A percentile compares a stretch with the other conserved stretches of the same genome.
phyloP scores from a whole-genome alignment of 1,140 invertebrate species.

The Bombyx mori region DNA sequence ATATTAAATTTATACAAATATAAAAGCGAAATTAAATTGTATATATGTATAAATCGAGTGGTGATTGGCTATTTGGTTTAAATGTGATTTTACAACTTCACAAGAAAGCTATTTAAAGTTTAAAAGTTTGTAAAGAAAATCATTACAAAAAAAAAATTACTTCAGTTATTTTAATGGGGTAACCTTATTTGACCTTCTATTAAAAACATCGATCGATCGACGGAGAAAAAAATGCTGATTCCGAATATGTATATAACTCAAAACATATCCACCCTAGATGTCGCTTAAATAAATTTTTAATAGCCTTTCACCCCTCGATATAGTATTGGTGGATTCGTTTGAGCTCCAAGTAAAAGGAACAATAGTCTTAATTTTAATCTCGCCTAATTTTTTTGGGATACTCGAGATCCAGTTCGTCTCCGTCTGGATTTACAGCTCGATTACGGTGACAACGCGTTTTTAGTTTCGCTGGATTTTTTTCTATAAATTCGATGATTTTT shows the following conservation, averaged over 20 bases:
- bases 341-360: constrained; percentile 46
- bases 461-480: neutral
- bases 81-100: neutral
- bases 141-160: too few relatives aligned
- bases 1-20: too few relatives aligned
- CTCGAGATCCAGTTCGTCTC: constrained; percentile 43
- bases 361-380: constrained; percentile 63
- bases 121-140: neutral
- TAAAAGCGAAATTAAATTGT: too few relatives aligned
- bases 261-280: neutral
- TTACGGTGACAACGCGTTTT: constrained; percentile 4
- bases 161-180: too few relatives aligned
- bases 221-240: too few relatives aligned
- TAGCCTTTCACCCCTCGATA: neutral
- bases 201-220: too few relatives aligned
- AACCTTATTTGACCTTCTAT: too few relatives aligned
- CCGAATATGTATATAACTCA: too few relatives aligned
- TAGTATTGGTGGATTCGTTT: neutral
- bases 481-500: neutral
- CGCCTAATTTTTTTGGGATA: constrained; percentile 33
- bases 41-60: neutral
- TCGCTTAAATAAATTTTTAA: neutral
- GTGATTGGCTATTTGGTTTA: neutral
- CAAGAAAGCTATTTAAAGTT: neutral
- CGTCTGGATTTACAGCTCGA: constrained; percentile 21